Percentiles rank a stretch among this genome's conserved stretches.
Evolutionary conservation across 92 coral and sea anemone genomes (phyloP).

Genomic region (Epizoanthus stellaris): DNA sequence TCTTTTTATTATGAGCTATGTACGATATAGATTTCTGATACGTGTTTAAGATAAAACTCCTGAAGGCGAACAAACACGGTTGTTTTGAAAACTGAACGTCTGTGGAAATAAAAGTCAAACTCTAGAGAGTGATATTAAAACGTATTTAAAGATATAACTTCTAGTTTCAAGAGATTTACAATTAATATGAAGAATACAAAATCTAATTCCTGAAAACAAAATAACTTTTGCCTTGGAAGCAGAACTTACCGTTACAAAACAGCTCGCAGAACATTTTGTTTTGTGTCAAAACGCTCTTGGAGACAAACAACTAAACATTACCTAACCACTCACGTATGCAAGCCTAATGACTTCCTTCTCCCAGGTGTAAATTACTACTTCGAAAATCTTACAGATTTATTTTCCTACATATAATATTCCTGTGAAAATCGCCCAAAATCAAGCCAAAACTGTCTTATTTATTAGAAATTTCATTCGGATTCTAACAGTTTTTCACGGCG

Average conservation of each 20-base stretch:
- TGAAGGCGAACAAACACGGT: neutral
- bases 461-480: neutral
- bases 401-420: too few relatives aligned
- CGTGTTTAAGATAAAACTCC: too few relatives aligned
- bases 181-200: neutral
- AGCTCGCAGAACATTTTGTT: neutral
- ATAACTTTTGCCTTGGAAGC: neutral
- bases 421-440: neutral
- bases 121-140: neutral
- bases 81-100: slow-evolving; percentile 16
- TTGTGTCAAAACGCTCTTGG: neutral
- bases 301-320: neutral
- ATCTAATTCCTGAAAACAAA: neutral
- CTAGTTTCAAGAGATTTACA: neutral
- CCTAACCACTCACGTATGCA: neutral
- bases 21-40: too few relatives aligned
- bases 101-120: neutral
- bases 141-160: neutral
- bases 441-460: slow-evolving; percentile 7
- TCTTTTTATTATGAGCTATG: neutral
- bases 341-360: too few relatives aligned
- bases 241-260: slow-evolving; percentile 5
- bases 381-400: too few relatives aligned
- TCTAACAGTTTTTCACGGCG: slow-evolving; percentile 16
- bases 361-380: too few relatives aligned